phyloP scores from a whole-genome alignment of 2,888 invertebrate genomes.

The Thereva nobilitata region DNA sequence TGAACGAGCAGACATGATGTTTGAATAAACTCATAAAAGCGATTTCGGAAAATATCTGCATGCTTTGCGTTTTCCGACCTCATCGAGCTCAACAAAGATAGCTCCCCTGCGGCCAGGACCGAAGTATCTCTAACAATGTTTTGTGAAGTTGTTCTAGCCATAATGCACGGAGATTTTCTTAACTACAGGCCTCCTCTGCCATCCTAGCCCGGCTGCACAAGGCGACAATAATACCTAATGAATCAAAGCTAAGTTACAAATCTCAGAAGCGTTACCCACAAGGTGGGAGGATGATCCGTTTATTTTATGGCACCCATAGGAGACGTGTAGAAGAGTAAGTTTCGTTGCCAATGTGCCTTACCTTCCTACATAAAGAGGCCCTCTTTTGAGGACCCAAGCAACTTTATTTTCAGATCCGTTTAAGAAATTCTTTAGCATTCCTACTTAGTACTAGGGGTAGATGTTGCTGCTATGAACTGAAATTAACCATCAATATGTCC shows the following conservation, averaged over 20 bases:
- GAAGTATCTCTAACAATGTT: too few relatives aligned
- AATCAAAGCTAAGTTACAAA: slow-evolving; percentile 28
- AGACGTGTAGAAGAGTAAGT: background rate
- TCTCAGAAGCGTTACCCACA: slow-evolving; percentile 25
- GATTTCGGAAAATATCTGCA: too few relatives aligned
- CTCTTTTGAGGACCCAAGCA: background rate
- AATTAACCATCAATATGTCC: slow-evolving; percentile 23
- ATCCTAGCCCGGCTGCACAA: background rate
- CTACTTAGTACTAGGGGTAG: slow-evolving; percentile 9
- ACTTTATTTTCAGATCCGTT: slow-evolving; percentile 26
- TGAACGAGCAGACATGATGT: too few relatives aligned
- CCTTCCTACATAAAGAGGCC: background rate
- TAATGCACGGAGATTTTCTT: slow-evolving; percentile 1
- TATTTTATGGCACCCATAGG: slow-evolving; percentile 24
- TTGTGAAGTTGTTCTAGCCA: too few relatives aligned
- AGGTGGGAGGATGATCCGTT: slow-evolving; percentile 17
- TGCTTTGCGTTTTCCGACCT: too few relatives aligned
- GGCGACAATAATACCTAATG: slow-evolving; percentile 24
- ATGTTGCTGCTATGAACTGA: slow-evolving; percentile 15
- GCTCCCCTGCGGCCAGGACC: too few relatives aligned
- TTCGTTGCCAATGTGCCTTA: slow-evolving; percentile 11
- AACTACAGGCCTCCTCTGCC: background rate
- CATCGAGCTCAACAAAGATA: too few relatives aligned
- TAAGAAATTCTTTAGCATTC: slow-evolving; percentile 26
- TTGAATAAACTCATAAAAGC: too few relatives aligned